Base-by-base conservation (phyloP, 2,797 vertebrate species). In the Lemur catta region DNA sequence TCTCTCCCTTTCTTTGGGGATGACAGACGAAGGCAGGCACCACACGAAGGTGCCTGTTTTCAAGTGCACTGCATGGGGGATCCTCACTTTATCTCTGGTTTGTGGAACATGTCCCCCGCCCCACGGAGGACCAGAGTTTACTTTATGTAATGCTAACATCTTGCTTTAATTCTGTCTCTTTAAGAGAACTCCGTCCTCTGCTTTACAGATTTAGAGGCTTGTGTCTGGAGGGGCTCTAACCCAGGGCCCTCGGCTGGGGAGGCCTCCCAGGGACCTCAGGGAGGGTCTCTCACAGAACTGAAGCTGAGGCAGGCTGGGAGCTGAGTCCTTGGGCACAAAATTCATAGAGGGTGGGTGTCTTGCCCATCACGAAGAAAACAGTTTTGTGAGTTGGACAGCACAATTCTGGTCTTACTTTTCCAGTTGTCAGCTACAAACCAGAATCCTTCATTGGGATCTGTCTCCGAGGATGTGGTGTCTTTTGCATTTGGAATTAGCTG, bases 401-500 rank as follows among this genome's bases (percentile, higher is more conserved):
- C 52, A 78, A 55, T 95, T 97, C 92, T 41, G 33, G 80, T 84
- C 82, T 80, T 76, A 63, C 46, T 95, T 96, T 84, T 97, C 93
- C 71, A 85, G 59, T 74, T 63, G 50, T 95, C 89, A 71, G 46
- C 89, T 65, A 57, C 20, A 91, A 94, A 90, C 86, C 82, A 95
- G 97, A 93, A 96, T 98, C 85, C 97, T 96, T 94, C 97, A 87
- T 80, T 88, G 94, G 97, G 94, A 96, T 97, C 96, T 96, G 92
- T 98, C 98, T 98, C 97, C 3, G 75, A 97, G 97, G 98, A 98
- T 95, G 95, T 96, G 24, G 92, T 97, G 94, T 98, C 98, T 97
- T 97, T 97, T 97, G 97, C 97, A 98, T 98, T 98, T 98, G 95
- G 97, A 98, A 98, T 98, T 98, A 98, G 97, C 96, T 92, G 69